Evolutionary conservation across 2,888 invertebrate genomes (phyloP).

Genomic region (Tortricodes alternella): DNA sequence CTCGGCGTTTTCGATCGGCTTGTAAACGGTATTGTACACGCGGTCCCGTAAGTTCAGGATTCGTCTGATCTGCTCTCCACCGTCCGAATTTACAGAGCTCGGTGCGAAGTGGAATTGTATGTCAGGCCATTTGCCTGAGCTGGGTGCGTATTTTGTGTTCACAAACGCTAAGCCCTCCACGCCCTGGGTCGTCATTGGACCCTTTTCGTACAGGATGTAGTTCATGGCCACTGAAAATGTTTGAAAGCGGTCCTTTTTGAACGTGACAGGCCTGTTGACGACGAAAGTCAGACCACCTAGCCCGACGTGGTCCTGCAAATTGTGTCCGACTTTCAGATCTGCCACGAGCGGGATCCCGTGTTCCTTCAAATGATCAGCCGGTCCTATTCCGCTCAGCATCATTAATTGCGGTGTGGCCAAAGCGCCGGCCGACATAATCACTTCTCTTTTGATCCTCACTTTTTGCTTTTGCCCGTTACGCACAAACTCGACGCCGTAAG

Average conservation of each 20-base stretch:
- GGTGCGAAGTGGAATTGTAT: conserved; percentile 94
- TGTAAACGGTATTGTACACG: conserved; percentile 92
- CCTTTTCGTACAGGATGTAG: conserved; percentile 90
- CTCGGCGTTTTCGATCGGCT: conserved; percentile 89
- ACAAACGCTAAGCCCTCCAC: conserved; percentile 94
- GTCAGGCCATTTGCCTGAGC: conserved; percentile 90
- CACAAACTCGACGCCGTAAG: conserved; percentile 89
- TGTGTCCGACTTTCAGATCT: conserved; percentile 90
- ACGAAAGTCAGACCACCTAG: conserved; percentile 92
- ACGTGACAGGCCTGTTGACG: conserved; percentile 90
- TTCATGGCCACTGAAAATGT: conserved; percentile 90
- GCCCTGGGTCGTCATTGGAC: conserved; percentile 92
- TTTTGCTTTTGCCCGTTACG: conserved; percentile 85
- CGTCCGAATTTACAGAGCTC: conserved; percentile 92
- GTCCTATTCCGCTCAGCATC: conserved; percentile 95
- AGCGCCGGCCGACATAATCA: conserved; percentile 93
- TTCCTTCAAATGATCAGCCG: conserved; percentile 87
- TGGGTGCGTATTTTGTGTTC: conserved; percentile 93
- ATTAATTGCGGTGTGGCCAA: conserved; percentile 94
- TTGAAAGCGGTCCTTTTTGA: conserved; percentile 90
- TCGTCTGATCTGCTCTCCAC: conserved; percentile 89
- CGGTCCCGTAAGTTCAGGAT: conserved; percentile 89
- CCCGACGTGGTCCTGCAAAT: conserved; percentile 94
- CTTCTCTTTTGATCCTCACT: conserved; percentile 89
- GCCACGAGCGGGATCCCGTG: conserved; percentile 88